A percentile compares a stretch with the other conserved stretches of the same genome.
Conservation (phyloP, 2,113 vertebrate species). For the Ctenodactylus gundi region DNA sequence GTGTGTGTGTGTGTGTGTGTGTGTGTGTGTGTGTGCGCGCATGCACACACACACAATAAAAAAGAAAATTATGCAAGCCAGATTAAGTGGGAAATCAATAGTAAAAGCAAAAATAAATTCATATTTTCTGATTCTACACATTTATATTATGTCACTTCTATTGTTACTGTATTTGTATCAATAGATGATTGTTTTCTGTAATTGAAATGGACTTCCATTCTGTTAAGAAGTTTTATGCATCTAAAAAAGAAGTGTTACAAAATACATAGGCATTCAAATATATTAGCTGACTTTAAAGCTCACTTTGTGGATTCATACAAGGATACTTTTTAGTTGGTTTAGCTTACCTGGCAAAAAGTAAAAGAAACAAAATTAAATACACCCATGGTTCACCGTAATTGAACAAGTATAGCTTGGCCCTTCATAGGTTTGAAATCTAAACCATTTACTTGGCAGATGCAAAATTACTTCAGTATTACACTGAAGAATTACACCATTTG, state of each 20-base stretch:
- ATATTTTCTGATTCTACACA: background rate
- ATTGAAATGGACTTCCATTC: background rate
- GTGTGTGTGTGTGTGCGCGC: too few relatives aligned
- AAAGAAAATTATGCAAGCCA: conserved; percentile 34
- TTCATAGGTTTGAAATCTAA: conserved; percentile 69
- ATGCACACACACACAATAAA: background rate
- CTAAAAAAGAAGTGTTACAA: background rate
- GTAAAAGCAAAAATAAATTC: background rate
- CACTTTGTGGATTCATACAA: background rate
- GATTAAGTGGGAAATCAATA: conserved; percentile 40
- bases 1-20: too few relatives aligned
- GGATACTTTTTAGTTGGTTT: conserved; percentile 5
- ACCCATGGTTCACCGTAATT: conserved; percentile 45
- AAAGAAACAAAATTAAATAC: conserved; percentile 55
- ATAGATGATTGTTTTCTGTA: conserved; percentile 19
- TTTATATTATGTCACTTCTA: background rate
- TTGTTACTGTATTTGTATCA: background rate
- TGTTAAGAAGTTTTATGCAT: background rate
- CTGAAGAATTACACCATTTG: conserved; percentile 64
- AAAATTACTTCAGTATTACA: conserved; percentile 68
- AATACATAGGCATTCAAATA: conserved; percentile 19
- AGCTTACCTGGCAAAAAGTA: conserved; percentile 13
- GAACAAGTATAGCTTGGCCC: conserved; percentile 58
- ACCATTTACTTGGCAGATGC: conserved; percentile 60
- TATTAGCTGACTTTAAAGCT: conserved; percentile 29